A percentile compares a stretch with the other conserved stretches of the same genome.
Conservation (phyloP, 1,140 invertebrate species). For the Macrostomum lignano region DNA sequence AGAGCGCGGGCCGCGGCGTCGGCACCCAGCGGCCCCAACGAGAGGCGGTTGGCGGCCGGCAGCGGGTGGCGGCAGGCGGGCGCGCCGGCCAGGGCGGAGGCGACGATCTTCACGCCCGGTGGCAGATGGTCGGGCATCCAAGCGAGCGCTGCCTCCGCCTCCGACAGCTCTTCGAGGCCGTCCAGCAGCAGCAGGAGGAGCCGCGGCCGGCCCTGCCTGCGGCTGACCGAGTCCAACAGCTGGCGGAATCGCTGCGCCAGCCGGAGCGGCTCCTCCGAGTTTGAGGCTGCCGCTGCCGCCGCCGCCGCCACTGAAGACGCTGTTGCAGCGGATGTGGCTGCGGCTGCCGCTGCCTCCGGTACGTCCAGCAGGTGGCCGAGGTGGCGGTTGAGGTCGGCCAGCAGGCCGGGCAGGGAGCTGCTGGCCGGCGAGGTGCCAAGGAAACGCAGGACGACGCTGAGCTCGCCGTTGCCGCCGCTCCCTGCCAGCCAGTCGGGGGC, state of each 20-base stretch:
- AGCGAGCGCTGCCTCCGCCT: constrained; percentile 12
- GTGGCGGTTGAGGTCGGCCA: constrained; percentile 15
- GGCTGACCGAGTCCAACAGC: neutral
- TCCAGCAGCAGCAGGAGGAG: constrained; percentile 18
- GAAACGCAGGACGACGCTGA: constrained; percentile 13
- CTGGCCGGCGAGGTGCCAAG: constrained; percentile 13
- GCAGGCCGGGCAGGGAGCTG: constrained; percentile 10
- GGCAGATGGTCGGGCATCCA: constrained; percentile 18
- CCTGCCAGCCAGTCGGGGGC: too few relatives aligned
- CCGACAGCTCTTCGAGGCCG: constrained; percentile 13
- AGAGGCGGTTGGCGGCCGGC: too few relatives aligned
- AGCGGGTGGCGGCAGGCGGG: too few relatives aligned
- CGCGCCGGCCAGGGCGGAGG: too few relatives aligned
- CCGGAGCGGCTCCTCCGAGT: too few relatives aligned
- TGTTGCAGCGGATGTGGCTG: too few relatives aligned
- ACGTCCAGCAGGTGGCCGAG: constrained; percentile 11
- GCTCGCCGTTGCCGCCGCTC: too few relatives aligned
- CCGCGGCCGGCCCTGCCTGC: neutral
- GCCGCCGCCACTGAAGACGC: too few relatives aligned
- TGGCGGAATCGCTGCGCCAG: too few relatives aligned
- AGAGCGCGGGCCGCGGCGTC: too few relatives aligned
- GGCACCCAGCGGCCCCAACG: too few relatives aligned
- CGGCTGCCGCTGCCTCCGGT: too few relatives aligned
- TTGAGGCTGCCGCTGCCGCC: constrained; percentile 9
- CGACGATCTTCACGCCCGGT: constrained; percentile 15